A percentile compares a stretch with the other conserved stretches of the same genome.
These are phyloP conservation scores for Oncorhynchus kisutch DNA, from an alignment of 2,113 vertebrate species.

Conservation along the genomic window DNA sequence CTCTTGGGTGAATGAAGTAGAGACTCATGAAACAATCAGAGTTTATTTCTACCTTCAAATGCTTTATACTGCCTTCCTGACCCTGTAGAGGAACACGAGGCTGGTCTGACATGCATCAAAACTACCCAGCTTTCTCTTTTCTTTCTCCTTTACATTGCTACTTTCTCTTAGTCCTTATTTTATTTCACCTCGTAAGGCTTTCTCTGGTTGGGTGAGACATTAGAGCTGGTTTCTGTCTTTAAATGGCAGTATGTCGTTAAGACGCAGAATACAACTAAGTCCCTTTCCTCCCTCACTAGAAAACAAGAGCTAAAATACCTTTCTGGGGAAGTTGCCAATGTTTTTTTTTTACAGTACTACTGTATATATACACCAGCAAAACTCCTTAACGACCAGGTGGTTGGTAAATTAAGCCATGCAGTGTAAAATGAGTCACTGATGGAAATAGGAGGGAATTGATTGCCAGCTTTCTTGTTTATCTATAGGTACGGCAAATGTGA, in stretches of 20 bases:
- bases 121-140: slow-evolving; percentile 16
- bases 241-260: slow-evolving; percentile 42
- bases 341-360: slow-evolving; percentile 3
- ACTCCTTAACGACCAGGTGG: slow-evolving; percentile 36
- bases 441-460: slow-evolving; percentile 22
- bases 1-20: slow-evolving; percentile 50
- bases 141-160: neutral
- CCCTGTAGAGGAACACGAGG: slow-evolving; percentile 45
- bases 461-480: slow-evolving; percentile 34
- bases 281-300: slow-evolving; percentile 44
- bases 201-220: slow-evolving; percentile 43
- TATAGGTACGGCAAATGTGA: slow-evolving; percentile 6
- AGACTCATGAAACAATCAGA: slow-evolving; percentile 58
- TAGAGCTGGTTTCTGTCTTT: slow-evolving; percentile 34
- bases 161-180: neutral
- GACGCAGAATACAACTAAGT: slow-evolving; percentile 47
- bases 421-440: slow-evolving; percentile 35
- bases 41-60: slow-evolving; percentile 67
- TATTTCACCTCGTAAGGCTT: neutral
- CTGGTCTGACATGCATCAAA: slow-evolving; percentile 59
- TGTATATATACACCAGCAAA: slow-evolving; percentile 42
- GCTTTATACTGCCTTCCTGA: slow-evolving; percentile 51
- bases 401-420: slow-evolving; percentile 22
- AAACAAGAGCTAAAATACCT: slow-evolving; percentile 50
- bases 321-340: slow-evolving; percentile 40